Evolutionary conservation across 2,113 vertebrate species (phyloP), one percentile per base, ranked within the genome.

Genomic region (Siniperca chuatsi): DNA sequence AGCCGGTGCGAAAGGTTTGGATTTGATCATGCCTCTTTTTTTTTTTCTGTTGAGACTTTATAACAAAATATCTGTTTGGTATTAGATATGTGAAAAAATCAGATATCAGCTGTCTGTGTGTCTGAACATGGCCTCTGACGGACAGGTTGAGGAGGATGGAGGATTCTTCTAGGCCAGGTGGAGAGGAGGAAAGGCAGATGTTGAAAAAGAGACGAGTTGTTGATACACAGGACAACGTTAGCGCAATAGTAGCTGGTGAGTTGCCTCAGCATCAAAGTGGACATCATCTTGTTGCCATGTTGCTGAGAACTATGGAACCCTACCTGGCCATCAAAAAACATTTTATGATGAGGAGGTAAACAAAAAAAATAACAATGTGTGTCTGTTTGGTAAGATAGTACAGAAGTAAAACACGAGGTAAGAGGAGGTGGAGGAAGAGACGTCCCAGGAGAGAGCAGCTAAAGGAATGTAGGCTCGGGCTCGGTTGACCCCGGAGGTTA

Each of bases 391-490:
- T 87, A 8, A 83, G 81, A 66, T 23, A 8, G 68, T 42, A 54
- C 18, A 73, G 78, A 67, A 86, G 62, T 50, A 58, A 67, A 61
- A 44, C 37, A 67, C 9, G 48, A 81, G 75, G 68, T 75, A 83
- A 82, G 78, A 73, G 72, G 87, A 83, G 79, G 54, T 74, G 86
- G 84, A 89, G 64, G 67, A 88, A 81, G 78, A 82, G 46, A 54
- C 4, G 2, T 77, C 71, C 62, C 37, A 0, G 48, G 76, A 84
- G 55, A 35, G 54, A 55, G 40, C 66, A 58, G 86, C 87, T 78
- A 58, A 84, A 79, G 75, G 65, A 91, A 87, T 67, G 89, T 89
- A 77, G 75, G 89, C 85, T 84, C 2, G 33, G 72, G 66, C 81
- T 91, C 0, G 40, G 71, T 50, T 83, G 88, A 90, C 85, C 90